Percentiles rank a stretch among this genome's conserved stretches.
phyloP scores from a whole-genome alignment of 2,113 vertebrate species.

The Nothoprocta pentlandii region DNA sequence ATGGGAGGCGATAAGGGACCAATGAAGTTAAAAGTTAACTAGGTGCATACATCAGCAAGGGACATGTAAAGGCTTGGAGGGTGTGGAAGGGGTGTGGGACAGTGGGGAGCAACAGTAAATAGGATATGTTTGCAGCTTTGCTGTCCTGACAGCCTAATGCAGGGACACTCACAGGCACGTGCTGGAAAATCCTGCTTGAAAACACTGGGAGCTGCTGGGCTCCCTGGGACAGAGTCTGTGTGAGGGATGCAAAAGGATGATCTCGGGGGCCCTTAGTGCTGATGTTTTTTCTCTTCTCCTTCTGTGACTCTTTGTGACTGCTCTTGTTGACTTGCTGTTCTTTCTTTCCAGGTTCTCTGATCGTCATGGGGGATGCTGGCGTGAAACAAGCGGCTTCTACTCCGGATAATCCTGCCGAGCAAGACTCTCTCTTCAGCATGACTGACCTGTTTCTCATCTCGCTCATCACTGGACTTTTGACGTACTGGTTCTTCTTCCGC shows the following conservation, averaged over 20 bases:
- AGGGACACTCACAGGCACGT: not conserved
- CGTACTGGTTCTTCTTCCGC: constrained; percentile 93
- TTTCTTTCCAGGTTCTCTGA: constrained; percentile 31
- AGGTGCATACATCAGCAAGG: not conserved
- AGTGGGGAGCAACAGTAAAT: not conserved
- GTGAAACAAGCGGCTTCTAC: constrained; percentile 28
- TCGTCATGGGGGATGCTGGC: constrained; percentile 75
- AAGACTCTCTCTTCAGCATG: constrained; percentile 86
- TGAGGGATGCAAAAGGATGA: not conserved
- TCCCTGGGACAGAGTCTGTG: not conserved
- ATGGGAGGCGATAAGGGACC: not conserved
- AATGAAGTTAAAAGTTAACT: not conserved
- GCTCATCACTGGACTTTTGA: constrained; percentile 84
- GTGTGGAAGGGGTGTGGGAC: not conserved
- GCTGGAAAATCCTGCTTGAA: not conserved
- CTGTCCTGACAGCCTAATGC: not conserved
- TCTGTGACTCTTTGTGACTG: not conserved
- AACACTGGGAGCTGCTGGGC: not conserved
- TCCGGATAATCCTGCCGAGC: constrained; percentile 52
- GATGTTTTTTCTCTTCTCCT: not conserved
- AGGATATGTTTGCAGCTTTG: not conserved
- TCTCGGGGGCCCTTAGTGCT: accelerated
- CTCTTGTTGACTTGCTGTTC: not conserved
- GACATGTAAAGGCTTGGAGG: not conserved
- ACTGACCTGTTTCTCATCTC: constrained; percentile 90